Base-by-base conservation (phyloP, 2,797 vertebrate genomes). In the Macropodus opercularis region DNA sequence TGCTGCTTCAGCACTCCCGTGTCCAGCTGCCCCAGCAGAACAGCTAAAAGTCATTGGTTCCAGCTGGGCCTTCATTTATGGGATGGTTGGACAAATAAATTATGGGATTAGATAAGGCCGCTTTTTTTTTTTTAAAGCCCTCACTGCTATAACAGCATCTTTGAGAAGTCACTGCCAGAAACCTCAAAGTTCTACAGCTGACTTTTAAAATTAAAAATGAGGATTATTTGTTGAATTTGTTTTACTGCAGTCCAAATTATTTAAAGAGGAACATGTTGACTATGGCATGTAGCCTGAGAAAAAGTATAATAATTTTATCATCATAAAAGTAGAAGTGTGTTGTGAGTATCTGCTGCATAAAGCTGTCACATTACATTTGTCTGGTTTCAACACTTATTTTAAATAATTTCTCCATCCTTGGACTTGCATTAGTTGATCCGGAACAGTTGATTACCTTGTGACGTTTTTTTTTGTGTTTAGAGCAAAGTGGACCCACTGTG, bases 21-120 rank as follows among this genome's bases (percentile, higher is more conserved):
- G 91, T 95, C 94, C 95, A 96, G 93, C 95, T 96, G 95, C 94
- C 92, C 89, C 84, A 78, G 85, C 90, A 91, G 86, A 87, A 85
- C 84, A 87, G 93, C 93, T 93, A 91, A 92, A 94, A 95, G 92
- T 94, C 94, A 95, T 94, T 94, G 94, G 91, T 95, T 97, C 94
- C 95, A 98, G 95, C 95, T 96, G 94, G 92, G 92, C 93, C 93
- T 96, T 92, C 87, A 93, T 97, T 97, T 96, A 94, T 95, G 91
- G 91, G 92, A 95, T 92, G 91, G 93, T 93, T 94, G 92, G 95
- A 95, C 95, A 98, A 96, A 98, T 97, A 97, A 96, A 96, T 96
- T 90, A 93, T 90, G 80, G 93, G 94, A 95, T 95, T 94, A 94
- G 93, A 94, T 92, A 83, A 81, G 82, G 91, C 58, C 32, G 46